A percentile compares a stretch with the other conserved stretches of the same genome.
These are phyloP conservation scores for Meloidogyne hapla DNA, from an alignment of 1,140 invertebrate species.

Conservation along the genomic window DNA sequence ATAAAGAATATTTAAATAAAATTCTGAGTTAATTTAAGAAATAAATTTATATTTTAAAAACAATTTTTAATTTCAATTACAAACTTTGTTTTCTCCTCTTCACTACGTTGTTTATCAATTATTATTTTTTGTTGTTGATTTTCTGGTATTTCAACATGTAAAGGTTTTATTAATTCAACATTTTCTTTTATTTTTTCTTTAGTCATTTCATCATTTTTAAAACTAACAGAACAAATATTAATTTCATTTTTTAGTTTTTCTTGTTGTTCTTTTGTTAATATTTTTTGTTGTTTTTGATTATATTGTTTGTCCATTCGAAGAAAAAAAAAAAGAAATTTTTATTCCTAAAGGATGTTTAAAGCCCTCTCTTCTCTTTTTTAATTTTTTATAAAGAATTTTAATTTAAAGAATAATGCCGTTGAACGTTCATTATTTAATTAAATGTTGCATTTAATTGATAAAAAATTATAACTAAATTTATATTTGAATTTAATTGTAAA, in stretches of 20 bases:
- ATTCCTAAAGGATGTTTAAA: background rate
- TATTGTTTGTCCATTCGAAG: background rate
- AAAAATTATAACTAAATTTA: too few relatives aligned
- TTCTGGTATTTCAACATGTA: background rate
- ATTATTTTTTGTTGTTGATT: slow-evolving; percentile 2
- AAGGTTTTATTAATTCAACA: background rate
- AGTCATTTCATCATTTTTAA: background rate
- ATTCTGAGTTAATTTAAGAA: too few relatives aligned
- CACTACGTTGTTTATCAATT: background rate
- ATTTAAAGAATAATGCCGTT: too few relatives aligned
- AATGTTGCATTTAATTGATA: too few relatives aligned
- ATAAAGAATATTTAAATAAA: too few relatives aligned
- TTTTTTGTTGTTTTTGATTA: slow-evolving; percentile 3
- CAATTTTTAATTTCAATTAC: background rate
- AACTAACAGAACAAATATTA: background rate
- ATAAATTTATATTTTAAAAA: too few relatives aligned
- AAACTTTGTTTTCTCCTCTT: background rate
- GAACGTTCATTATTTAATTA: too few relatives aligned
- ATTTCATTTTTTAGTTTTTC: background rate
- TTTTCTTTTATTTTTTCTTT: background rate
- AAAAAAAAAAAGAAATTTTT: background rate
- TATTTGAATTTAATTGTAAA: too few relatives aligned
- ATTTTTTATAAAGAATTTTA: background rate
- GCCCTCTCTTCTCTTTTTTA: background rate
- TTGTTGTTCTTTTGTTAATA: background rate